Percentiles rank a stretch among this genome's conserved stretches.
Evolutionary conservation across 2,113 vertebrate genomes (phyloP).

Genomic region (Microcebus lehilahytsara): DNA sequence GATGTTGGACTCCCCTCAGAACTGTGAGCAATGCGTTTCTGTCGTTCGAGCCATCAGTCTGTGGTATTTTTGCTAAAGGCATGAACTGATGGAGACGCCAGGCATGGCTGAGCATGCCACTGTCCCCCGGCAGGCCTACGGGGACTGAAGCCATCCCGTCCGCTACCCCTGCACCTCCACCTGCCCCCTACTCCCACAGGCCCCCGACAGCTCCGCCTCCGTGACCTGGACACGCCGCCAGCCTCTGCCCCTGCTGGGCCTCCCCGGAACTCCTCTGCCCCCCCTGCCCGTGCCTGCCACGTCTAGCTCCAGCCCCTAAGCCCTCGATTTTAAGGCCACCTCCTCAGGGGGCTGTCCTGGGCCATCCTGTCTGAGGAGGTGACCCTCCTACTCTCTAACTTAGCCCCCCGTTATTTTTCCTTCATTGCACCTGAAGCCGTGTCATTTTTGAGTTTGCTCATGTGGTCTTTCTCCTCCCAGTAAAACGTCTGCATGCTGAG

Average conservation of each 20-base stretch:
- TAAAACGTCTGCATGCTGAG: neutral
- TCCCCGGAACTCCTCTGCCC: too few relatives aligned
- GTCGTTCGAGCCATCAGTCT: accelerated
- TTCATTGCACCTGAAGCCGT: neutral
- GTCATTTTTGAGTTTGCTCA: neutral
- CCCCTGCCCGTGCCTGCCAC: neutral
- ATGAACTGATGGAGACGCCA: accelerated
- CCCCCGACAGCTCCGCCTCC: neutral
- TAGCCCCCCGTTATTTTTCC: too few relatives aligned
- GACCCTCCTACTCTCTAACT: neutral
- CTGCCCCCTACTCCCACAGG: accelerated
- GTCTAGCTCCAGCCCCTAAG: neutral
- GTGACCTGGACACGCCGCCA: accelerated
- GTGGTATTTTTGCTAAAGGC: neutral
- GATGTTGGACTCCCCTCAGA: neutral
- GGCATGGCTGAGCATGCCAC: accelerated
- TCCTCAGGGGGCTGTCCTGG: accelerated
- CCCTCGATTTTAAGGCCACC: neutral
- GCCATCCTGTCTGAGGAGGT: neutral
- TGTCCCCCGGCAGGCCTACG: accelerated
- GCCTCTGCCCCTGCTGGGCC: neutral
- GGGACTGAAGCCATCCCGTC: accelerated
- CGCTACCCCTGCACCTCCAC: accelerated
- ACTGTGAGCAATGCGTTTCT: accelerated
- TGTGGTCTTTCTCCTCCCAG: neutral